phyloP scores from a whole-genome alignment of 2,888 invertebrate genomes.

The Drosophila atroscutellata region DNA sequence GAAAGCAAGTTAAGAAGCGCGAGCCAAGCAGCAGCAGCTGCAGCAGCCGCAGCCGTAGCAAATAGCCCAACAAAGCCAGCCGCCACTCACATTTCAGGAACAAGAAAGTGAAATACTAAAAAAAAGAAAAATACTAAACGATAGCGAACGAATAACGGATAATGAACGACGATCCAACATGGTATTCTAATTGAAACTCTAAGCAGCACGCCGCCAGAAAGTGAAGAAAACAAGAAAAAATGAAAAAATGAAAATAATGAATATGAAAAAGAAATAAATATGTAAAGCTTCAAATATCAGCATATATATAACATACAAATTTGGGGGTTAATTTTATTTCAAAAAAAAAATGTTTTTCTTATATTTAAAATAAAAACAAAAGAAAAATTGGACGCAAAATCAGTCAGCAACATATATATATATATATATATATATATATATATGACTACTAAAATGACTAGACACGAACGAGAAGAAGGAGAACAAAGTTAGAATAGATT shows the following conservation, averaged over 20 bases:
- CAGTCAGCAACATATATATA: conserved; percentile 20
- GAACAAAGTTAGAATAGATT: conserved; percentile 31
- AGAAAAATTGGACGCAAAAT: conserved; percentile 58
- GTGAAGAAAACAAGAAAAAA: conserved; percentile 13
- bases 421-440: too few species aligned
- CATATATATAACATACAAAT: conserved; percentile 27
- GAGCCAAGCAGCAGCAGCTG: conserved; percentile 47
- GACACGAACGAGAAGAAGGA: conserved; percentile 21
- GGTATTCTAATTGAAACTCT: conserved; percentile 31
- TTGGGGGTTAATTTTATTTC: conserved; percentile 56
- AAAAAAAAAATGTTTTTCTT: conserved; percentile 26
- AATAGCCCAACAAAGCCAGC: conserved; percentile 50
- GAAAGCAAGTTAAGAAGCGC: conserved; percentile 31
- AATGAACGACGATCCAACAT: conserved; percentile 6
- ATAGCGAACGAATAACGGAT: background rate
- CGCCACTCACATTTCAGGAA: conserved; percentile 15
- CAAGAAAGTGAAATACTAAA: conserved; percentile 12
- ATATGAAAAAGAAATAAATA: background rate
- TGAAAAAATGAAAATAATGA: background rate
- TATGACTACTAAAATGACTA: conserved; percentile 26
- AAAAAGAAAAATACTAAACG: conserved; percentile 4
- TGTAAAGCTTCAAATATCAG: conserved; percentile 22
- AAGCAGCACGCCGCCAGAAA: conserved; percentile 52
- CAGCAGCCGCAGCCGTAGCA: conserved; percentile 19
- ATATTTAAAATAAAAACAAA: conserved; percentile 10